Evolutionary conservation across 2,113 vertebrate species (phyloP).

Genomic region (Gracilinanus agilis): DNA sequence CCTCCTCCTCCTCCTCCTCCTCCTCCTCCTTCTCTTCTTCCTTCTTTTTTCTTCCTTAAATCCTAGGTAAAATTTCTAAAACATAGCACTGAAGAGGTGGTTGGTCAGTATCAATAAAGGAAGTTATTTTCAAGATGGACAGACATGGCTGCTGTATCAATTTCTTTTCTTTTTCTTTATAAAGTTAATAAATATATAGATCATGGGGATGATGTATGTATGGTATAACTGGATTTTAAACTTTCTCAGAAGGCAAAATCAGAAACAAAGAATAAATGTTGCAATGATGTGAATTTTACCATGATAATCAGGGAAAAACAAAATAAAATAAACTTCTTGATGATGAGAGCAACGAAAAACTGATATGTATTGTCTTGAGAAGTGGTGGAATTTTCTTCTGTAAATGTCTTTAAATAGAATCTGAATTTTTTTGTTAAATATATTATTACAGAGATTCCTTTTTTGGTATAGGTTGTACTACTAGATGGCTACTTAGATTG

Average conservation of each 20-base stretch:
- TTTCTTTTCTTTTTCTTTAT: background rate
- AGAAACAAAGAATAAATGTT: background rate
- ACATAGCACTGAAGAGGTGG: background rate
- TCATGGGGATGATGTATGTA: background rate
- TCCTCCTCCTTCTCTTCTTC: too few species aligned
- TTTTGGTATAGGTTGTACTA: background rate
- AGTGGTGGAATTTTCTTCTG: background rate
- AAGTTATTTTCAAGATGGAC: background rate
- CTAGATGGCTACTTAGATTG: background rate
- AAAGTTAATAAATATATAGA: background rate
- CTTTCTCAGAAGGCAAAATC: background rate
- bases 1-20: too few species aligned
- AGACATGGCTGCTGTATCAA: background rate
- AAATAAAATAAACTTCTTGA: background rate
- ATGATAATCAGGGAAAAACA: background rate
- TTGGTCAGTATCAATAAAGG: background rate
- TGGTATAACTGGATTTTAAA: background rate
- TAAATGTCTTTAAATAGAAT: background rate
- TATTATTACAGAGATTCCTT: background rate
- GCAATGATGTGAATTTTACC: background rate
- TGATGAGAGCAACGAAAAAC: background rate
- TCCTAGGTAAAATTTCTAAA: too few species aligned
- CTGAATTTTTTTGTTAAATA: background rate
- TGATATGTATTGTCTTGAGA: background rate
- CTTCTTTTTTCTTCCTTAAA: background rate